Evolutionary conservation across 1,140 invertebrate species (phyloP), one percentile per base, ranked within the genome.

Genomic region (Sarcophaga peregrina): DNA sequence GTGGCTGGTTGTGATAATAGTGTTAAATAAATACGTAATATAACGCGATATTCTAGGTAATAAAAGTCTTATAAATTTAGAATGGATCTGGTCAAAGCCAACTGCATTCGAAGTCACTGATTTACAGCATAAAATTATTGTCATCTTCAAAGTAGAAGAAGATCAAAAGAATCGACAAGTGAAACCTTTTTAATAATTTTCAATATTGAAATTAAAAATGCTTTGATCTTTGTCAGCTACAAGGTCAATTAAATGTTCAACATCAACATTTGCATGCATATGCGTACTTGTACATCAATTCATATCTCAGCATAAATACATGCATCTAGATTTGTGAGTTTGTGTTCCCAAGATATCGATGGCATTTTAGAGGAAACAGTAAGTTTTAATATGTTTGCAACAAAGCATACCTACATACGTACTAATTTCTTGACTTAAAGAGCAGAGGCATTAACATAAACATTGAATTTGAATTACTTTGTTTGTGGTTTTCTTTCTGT

Each of bases 141-240:
- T n/a, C n/a, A n/a, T n/a, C n/a, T n/a, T n/a, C n/a, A 58, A 58
- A 13, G 6, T 58, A n/a, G 54, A 58, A 58, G 3, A 4, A 58
- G 54, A 58, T 58, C 54, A 58, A 58, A 58, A 13, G 54, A 58
- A 58, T 58, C 54, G 54, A 58, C 54, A 58, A 58, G 11, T 58
- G 54, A 58, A 58, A 58, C 54, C 54, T 58, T 58, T 58, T 58
- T n/a, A 58, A 58, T 58, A 58, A 58, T 58, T 58, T 58, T 7
- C 54, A 58, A 58, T 2, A 58, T 58, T 58, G 54, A 58, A n/a
- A n/a, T 58, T 6, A 7, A 58, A 58, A 58, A 58, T n/a, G 54
- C 54, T 58, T 58, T 58, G 54, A 58, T 58, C 13, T 58, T n/a
- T 58, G 54, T 13, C 54, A n/a, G 13, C 54, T 58, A 15, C 13